phyloP scores from a whole-genome alignment of 1,140 invertebrate species.

The Homalodisca vitripennis region DNA sequence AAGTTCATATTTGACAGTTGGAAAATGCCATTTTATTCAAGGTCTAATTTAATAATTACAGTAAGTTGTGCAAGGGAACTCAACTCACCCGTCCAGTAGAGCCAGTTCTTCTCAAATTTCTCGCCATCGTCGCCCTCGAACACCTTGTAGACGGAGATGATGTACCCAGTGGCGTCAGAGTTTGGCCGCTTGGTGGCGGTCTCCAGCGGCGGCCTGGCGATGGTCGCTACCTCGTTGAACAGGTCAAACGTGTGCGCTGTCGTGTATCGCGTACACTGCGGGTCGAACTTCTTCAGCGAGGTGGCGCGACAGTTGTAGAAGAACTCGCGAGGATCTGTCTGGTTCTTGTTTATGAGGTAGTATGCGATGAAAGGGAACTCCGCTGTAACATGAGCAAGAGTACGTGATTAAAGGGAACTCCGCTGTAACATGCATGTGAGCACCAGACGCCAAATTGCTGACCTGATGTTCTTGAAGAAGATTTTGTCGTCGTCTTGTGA shows the following conservation, averaged over 20 bases:
- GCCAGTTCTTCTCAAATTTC: conserved; percentile 88
- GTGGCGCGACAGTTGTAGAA: conserved; percentile 78
- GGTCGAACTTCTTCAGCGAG: conserved; percentile 79
- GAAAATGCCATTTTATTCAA: too few species aligned
- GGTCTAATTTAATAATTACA: too few species aligned
- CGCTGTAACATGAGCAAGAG: conserved; percentile 58
- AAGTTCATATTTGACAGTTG: too few species aligned
- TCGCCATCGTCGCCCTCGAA: conserved; percentile 91
- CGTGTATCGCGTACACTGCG: conserved; percentile 72
- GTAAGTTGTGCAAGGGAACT: too few species aligned
- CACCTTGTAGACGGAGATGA: conserved; percentile 90
- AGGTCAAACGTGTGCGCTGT: conserved; percentile 82
- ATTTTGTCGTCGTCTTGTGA: too few species aligned
- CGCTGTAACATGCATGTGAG: too few species aligned
- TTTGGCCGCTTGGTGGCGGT: conserved; percentile 69
- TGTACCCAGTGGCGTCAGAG: conserved; percentile 80
- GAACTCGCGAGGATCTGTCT: conserved; percentile 79
- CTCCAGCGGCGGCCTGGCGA: conserved; percentile 81
- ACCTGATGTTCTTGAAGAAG: too few species aligned
- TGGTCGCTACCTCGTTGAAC: conserved; percentile 86
- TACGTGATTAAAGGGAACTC: too few species aligned
- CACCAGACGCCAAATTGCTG: too few species aligned
- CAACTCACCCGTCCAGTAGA: conserved; percentile 86
- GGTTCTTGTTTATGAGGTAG: conserved; percentile 82
- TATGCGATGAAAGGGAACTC: conserved; percentile 90